Conservation (phyloP, 2,113 vertebrate species). For the Phrynosoma platyrhinos region DNA sequence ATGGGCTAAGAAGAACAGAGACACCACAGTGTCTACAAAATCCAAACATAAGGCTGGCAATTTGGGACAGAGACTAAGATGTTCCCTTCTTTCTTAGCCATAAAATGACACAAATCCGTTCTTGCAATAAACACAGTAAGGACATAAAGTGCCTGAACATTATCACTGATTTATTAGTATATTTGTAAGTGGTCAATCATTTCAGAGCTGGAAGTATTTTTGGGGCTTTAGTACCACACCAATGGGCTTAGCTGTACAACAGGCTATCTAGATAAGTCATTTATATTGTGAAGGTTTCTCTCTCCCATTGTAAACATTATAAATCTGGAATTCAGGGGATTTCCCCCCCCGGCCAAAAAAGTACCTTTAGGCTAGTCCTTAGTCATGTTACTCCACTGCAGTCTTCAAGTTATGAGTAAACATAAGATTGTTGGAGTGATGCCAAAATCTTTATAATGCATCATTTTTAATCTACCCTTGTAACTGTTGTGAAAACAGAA, state of each 20-base stretch:
- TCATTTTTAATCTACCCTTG: constrained; percentile 52
- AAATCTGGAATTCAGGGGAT: neutral
- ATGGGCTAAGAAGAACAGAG: neutral
- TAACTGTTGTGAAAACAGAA: constrained; percentile 58
- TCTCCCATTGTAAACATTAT: constrained; percentile 33
- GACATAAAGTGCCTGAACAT: too few species aligned
- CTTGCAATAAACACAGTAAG: neutral
- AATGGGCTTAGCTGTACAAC: neutral
- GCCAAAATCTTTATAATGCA: constrained; percentile 7
- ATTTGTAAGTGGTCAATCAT: neutral
- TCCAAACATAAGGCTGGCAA: neutral
- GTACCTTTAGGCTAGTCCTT: neutral
- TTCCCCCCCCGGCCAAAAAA: too few species aligned
- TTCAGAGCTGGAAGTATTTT: neutral
- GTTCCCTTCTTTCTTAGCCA: neutral
- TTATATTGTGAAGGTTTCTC: neutral
- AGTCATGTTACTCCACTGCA: neutral
- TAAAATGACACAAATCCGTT: neutral
- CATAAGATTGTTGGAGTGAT: neutral
- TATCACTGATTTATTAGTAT: neutral
- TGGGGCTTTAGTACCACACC: neutral
- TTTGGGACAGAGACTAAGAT: neutral
- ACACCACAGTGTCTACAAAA: neutral
- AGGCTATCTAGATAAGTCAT: neutral
- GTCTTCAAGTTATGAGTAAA: constrained; percentile 5